Evolutionary conservation across 2,888 invertebrate species (phyloP).

Genomic region (Fissipunctia ypsillon): DNA sequence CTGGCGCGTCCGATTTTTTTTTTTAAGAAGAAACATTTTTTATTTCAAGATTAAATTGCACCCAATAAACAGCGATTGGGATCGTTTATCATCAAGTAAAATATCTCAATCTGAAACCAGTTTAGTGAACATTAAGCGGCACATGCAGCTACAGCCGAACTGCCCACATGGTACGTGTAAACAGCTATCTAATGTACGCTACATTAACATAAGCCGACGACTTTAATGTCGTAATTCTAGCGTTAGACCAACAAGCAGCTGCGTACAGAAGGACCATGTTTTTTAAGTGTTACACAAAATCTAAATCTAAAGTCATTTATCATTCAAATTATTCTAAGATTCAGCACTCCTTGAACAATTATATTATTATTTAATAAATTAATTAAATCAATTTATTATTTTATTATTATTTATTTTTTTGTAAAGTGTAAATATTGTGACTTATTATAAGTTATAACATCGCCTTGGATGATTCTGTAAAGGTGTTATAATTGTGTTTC

Average conservation of each 20-base stretch:
- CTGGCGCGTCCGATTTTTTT: too few relatives aligned
- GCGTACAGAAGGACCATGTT: constrained; percentile 32
- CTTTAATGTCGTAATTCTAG: constrained; percentile 53
- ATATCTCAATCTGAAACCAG: constrained; percentile 30
- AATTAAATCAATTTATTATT: too few relatives aligned
- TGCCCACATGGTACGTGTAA: constrained; percentile 53
- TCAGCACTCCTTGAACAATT: too few relatives aligned
- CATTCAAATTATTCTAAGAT: too few relatives aligned
- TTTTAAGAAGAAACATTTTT: background rate
- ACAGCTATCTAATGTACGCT: constrained; percentile 58
- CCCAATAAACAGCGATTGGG: background rate
- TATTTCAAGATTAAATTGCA: background rate
- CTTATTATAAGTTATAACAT: too few relatives aligned
- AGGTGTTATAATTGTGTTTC: too few relatives aligned
- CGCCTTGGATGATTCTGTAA: too few relatives aligned
- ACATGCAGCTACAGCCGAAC: background rate
- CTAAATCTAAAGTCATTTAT: too few relatives aligned
- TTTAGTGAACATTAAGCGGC: background rate
- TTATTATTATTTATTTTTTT: too few relatives aligned
- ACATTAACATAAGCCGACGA: constrained; percentile 59
- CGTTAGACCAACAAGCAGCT: background rate
- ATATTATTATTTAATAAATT: too few relatives aligned
- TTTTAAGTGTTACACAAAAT: too few relatives aligned
- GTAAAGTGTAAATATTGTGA: too few relatives aligned
- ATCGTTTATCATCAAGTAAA: constrained; percentile 18